Evolutionary conservation across 37 sponge, comb jelly and placozoan species (phyloP).

Genomic region (Amphimedon queenslandica): DNA sequence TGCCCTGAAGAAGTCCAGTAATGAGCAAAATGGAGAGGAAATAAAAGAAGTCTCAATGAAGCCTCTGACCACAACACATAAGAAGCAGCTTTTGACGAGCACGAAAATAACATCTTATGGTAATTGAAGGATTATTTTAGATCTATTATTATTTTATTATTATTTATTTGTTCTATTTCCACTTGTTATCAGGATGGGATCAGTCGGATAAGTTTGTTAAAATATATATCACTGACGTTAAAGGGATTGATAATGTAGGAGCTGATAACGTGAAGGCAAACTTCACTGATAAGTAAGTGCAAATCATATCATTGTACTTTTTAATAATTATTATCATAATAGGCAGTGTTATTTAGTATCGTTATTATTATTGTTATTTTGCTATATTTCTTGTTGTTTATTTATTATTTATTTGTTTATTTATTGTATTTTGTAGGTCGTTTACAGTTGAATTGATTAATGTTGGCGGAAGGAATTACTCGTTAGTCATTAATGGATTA

Average conservation of each 20-base stretch:
- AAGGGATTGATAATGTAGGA: conserved; percentile 46
- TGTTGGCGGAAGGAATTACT: conserved; percentile 50
- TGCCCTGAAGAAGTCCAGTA: conserved; percentile 11
- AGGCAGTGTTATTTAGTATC: not conserved
- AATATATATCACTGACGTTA: conserved; percentile 78
- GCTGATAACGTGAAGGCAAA: conserved; percentile 48
- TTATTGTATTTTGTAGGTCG: conserved; percentile 35
- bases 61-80: no score
- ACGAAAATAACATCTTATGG: conserved; percentile 13
- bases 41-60: no score
- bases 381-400: not conserved
- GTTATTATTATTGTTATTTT: not conserved
- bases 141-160: no score
- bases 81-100: no score
- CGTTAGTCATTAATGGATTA: conserved; percentile 42
- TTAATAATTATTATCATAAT: not conserved
- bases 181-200: conserved; percentile 83
- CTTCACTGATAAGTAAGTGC: conserved; percentile 52
- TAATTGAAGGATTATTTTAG: not conserved
- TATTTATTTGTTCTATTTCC: not conserved
- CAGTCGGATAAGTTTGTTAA: conserved; percentile 82
- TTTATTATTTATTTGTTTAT: not conserved
- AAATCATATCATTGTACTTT: conserved; percentile 14
- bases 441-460: conserved; percentile 36
- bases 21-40: no score